Base-by-base conservation (phyloP, 1,140 invertebrate species). In the Caenorhabditis briggsae region DNA sequence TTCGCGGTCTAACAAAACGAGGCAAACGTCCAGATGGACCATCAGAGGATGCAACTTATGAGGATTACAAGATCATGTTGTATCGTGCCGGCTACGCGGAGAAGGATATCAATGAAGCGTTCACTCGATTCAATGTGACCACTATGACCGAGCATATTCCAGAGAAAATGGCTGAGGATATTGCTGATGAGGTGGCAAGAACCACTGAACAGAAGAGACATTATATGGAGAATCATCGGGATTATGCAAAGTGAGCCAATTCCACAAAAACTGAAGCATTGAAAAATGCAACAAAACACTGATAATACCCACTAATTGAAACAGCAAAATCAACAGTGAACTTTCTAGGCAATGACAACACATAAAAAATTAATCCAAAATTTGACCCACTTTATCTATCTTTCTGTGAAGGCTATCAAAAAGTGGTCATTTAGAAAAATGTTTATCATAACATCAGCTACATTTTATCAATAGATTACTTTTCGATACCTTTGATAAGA, bases 31-130 rank as follows among this genome's bases (percentile, higher is more conserved):
- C 82, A 5, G 55, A 58, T 33, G 53, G 20, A 1, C 59, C 61
- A 18, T 61, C 43, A 41, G 86, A 86, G 7, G 55, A 61, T 33
- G 58, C 65, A 41, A 83, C 82, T 43, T 87, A 84, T n/a, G 86
- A 87, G 23, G 86, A 83, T 20, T 87, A 56, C 64, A 87, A 87
- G 55, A 64, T 64, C 14, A 82, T 59, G 59, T 33, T 87, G 6
- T 84, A 65, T 20, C 87, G 86, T 61, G 82, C 53, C 20, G 86
- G 86, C 53, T 87, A 87, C 43, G 85, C 55, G 16, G 59, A 83
- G 46, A 43, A 65, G 20, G 82, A 87, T 20, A 87, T 87, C 25
- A 87, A 74, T 48, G 86, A 87, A 16, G 82, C 82, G 16, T 87
- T 87, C 61, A 84, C 86, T 46, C 87, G 85, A 33, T 64, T 74